A percentile compares a stretch with the other conserved stretches of the same genome.
phyloP scores from a whole-genome alignment of 2,113 vertebrate species.

The Cavia aperea region DNA sequence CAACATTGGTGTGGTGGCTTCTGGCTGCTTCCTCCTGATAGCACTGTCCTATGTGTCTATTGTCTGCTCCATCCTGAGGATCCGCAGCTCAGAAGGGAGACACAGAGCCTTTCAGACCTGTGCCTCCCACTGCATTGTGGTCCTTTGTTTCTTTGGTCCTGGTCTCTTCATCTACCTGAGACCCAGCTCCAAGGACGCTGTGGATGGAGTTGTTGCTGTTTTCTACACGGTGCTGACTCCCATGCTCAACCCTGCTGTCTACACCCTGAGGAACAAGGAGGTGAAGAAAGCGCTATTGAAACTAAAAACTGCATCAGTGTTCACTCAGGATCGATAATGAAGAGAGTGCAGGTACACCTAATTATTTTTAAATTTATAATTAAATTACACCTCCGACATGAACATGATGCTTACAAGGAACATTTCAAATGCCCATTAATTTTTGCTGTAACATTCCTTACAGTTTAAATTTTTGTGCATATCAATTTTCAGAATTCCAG shows the following conservation, averaged over 20 bases:
- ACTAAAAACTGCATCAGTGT: background rate
- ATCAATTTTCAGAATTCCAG: background rate
- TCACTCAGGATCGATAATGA: background rate
- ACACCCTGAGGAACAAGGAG: slow-evolving; percentile 64
- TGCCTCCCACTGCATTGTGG: slow-evolving; percentile 16
- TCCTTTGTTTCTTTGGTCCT: slow-evolving; percentile 23
- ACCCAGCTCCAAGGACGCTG: background rate
- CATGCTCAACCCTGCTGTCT: slow-evolving; percentile 52
- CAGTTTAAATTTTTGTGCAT: background rate
- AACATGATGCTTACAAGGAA: background rate
- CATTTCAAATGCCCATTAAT: background rate
- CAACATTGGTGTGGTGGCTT: slow-evolving; percentile 33
- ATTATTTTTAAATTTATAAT: background rate
- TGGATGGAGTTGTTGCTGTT: slow-evolving; percentile 46
- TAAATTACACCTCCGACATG: background rate
- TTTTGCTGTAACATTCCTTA: background rate
- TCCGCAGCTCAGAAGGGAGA: background rate
- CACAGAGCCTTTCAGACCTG: slow-evolving; percentile 30
- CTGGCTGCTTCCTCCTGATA: slow-evolving; percentile 44
- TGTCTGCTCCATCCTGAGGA: background rate
- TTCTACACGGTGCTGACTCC: slow-evolving; percentile 56
- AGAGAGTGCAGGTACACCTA: background rate
- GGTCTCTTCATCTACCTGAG: slow-evolving; percentile 25
- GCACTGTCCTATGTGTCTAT: slow-evolving; percentile 12
- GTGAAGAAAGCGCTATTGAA: slow-evolving; percentile 41